Evolutionary conservation across 30 jellyfish, hydroid and myxozoan genomes (phyloP), one percentile per base, ranked within the genome.

Genomic region (Nemopilema nomurai): DNA sequence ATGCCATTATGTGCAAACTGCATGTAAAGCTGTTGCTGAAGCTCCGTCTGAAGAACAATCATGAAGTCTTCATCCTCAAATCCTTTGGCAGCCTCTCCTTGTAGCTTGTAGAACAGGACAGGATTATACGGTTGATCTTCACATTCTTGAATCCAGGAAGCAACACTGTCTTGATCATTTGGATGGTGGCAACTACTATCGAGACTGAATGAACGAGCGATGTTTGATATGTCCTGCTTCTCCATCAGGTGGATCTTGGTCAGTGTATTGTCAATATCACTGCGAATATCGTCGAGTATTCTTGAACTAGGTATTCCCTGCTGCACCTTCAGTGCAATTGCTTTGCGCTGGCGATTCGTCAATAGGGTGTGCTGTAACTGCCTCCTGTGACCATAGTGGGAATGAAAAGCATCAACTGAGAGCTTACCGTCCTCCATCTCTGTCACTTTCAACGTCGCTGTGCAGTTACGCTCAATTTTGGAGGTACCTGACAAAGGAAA

Each of bases 81-180:
- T 18, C 83, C 83, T 9, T 23, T 16, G 29, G 30, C 80, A 20
- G 71, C 23, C 16, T 81, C 76, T 9, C 83, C 82, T 68, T 81
- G 90, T 31, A 81, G 53, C 52, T 81, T 81, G 52, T 31, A 68
- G 75, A 33, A 49, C 62, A 81, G 90, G 33, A 81, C 90, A 32
- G 90, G 90, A 50, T 85, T 85, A 18, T 64, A 20, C 19, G 3
- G 87, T 18, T 30, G 32, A 6, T 33, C 21, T 62, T 31, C n/a
- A 92, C 94, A 85, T 67, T 85, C 86, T 23, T 85, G 27, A n/a
- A 85, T 74, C 92, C 86, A 85, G 8, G 90, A 74, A 0, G 63
- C 41, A 17, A 85, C 86, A 76, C 94, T 85, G 19, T 28, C 53
- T 3, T 62, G 92, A 50, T 85, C 90, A 33, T 85, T 85, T 20